Percentiles rank a stretch among this genome's conserved stretches.
These are phyloP conservation scores for Hedya salicella DNA, from an alignment of 2,888 invertebrate species.

Conservation along the genomic window DNA sequence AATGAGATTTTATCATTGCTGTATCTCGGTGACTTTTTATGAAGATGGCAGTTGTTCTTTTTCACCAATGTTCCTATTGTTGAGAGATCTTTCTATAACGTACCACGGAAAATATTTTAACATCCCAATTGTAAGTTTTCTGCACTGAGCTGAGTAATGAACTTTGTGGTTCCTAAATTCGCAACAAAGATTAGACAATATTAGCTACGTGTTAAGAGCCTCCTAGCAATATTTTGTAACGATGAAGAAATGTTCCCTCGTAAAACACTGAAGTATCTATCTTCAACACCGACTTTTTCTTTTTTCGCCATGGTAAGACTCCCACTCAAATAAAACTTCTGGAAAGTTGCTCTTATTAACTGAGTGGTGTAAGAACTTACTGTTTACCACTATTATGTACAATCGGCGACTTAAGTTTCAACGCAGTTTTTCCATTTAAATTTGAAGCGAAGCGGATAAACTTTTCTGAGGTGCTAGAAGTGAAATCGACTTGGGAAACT, in stretches of 20 bases:
- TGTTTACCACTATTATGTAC: constrained; percentile 22
- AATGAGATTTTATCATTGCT: too few species aligned
- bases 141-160: too few species aligned
- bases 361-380: constrained; percentile 25
- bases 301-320: not conserved
- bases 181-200: too few species aligned
- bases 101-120: too few species aligned
- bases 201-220: too few species aligned
- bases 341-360: constrained; percentile 25
- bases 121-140: too few species aligned
- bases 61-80: too few species aligned
- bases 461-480: not conserved
- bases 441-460: not conserved
- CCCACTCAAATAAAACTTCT: not conserved
- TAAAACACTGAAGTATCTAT: not conserved
- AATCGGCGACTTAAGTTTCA: not conserved
- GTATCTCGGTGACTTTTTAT: too few species aligned
- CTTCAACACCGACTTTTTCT: not conserved
- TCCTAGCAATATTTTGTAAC: not conserved
- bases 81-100: too few species aligned
- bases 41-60: too few species aligned
- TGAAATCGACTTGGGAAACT: not conserved
- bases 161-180: not conserved
- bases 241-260: not conserved
- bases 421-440: not conserved